Evolutionary conservation across 2,113 vertebrate genomes (phyloP).

Genomic region (Lophura nycthemera): DNA sequence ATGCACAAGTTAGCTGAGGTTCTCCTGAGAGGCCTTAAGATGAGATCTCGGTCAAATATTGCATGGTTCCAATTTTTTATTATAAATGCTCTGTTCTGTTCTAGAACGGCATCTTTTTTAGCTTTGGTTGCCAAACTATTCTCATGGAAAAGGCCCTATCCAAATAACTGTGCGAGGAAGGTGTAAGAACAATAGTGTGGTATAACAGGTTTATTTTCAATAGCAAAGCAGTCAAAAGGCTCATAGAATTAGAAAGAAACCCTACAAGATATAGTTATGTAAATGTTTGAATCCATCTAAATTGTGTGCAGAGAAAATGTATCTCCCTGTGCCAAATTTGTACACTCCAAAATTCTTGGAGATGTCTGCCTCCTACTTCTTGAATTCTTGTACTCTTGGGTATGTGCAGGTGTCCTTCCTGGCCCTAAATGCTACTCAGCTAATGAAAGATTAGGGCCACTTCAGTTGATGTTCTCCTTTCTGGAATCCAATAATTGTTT

Average conservation of each 20-base stretch:
- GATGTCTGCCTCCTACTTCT: not conserved
- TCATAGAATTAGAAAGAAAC: not conserved
- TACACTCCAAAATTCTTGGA: not conserved
- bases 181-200: not conserved
- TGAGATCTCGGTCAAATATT: not conserved
- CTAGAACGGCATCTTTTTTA: not conserved
- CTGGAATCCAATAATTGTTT: constrained; percentile 20
- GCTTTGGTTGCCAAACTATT: not conserved
- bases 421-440: not conserved
- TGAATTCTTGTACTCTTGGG: not conserved
- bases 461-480: not conserved
- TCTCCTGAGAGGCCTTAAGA: not conserved
- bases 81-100: not conserved
- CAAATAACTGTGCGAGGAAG: not conserved
- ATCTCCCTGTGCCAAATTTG: not conserved
- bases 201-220: not conserved
- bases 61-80: not conserved
- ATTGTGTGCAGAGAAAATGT: not conserved
- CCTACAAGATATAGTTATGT: not conserved
- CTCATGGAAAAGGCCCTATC: not conserved
- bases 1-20: not conserved
- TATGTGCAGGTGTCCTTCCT: not conserved
- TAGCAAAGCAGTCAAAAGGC: not conserved
- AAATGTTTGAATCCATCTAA: not conserved
- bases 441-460: not conserved